phyloP scores from a whole-genome alignment of 1,140 invertebrate species.

The Drosophila ercepeae region DNA sequence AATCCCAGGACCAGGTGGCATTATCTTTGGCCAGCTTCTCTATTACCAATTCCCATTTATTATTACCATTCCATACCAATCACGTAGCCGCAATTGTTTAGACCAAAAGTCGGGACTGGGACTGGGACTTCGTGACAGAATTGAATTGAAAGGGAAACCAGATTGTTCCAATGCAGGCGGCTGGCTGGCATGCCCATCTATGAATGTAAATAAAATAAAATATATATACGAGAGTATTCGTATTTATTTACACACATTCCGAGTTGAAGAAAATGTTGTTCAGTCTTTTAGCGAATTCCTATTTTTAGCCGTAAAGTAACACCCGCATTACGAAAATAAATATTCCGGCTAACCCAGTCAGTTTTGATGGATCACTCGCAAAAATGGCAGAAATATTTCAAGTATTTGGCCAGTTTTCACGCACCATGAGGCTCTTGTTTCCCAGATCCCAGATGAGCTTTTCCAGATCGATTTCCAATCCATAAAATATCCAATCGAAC shows the following conservation, averaged over 20 bases:
- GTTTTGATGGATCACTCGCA: conserved; percentile 22
- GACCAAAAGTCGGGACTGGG: conserved; percentile 1
- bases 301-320: conserved; percentile 35
- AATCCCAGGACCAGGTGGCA: background rate
- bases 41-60: background rate
- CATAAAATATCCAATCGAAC: background rate
- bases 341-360: conserved; percentile 10
- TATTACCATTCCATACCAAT: background rate
- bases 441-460: background rate
- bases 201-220: too few species aligned
- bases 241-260: conserved; percentile 36
- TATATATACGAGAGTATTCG: background rate
- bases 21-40: background rate
- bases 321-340: conserved; percentile 12
- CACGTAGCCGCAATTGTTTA: conserved; percentile 4
- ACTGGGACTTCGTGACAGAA: conserved; percentile 60
- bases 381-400: conserved; percentile 5
- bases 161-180: conserved; percentile 31
- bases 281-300: conserved; percentile 21
- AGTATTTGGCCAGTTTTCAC: conserved; percentile 15
- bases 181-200: conserved; percentile 5
- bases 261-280: conserved; percentile 38
- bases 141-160: conserved; percentile 74
- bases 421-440: conserved; percentile 6
- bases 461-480: background rate